Conservation (phyloP, 2,797 vertebrate species). For the Brachyrhaphis roseni region DNA sequence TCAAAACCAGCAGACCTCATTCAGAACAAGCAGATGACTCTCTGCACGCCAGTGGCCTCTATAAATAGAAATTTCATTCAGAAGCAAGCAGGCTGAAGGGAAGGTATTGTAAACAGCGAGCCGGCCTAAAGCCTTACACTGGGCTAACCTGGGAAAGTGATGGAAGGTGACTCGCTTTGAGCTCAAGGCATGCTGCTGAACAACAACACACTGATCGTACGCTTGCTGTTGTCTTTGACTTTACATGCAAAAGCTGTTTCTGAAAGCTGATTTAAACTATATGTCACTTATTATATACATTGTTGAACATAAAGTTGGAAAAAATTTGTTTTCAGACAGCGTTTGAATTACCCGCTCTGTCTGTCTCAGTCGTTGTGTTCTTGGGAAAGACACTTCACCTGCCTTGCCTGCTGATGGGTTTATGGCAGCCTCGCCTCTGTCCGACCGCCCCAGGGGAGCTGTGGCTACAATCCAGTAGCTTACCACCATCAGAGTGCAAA, state of each 20-base stretch:
- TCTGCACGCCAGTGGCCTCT: conserved; percentile 73
- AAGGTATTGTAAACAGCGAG: conserved; percentile 78
- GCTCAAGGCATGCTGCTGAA: conserved; percentile 52
- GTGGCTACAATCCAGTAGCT: too few species aligned
- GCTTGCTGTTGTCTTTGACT: conserved; percentile 44
- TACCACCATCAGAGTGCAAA: too few species aligned
- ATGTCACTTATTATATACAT: neutral
- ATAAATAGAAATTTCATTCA: conserved; percentile 85
- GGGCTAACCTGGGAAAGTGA: conserved; percentile 77
- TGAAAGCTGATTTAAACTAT: conserved; percentile 12
- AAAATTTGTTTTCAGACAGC: neutral
- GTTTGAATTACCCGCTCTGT: too few species aligned
- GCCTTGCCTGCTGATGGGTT: too few species aligned
- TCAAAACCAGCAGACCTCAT: conserved; percentile 81
- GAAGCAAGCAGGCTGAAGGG: conserved; percentile 78
- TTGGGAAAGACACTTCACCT: too few species aligned
- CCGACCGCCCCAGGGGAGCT: too few species aligned
- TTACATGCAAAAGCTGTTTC: conserved; percentile 38
- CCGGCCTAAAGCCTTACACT: conserved; percentile 71
- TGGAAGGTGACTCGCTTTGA: conserved; percentile 73
- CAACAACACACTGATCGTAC: conserved; percentile 66
- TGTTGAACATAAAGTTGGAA: neutral
- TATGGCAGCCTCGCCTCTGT: too few species aligned
- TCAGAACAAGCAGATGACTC: conserved; percentile 83
- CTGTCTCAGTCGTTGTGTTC: too few species aligned